Evolutionary conservation across 1,140 invertebrate genomes (phyloP), one percentile per base, ranked within the genome.

Genomic region (Drosophila rufa): DNA sequence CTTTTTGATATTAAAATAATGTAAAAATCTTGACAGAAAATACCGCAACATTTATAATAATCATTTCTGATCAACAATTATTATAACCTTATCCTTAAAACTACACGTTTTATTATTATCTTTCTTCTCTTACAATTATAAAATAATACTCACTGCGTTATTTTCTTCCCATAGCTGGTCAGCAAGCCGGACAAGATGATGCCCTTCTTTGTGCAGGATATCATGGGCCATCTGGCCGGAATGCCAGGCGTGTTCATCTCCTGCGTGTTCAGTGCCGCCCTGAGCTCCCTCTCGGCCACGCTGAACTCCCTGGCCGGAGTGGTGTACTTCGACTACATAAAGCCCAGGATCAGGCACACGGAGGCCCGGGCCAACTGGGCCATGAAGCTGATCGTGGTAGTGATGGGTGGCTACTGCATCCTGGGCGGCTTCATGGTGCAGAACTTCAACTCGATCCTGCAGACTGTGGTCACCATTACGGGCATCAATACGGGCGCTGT

Each of bases 231-330:
- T 22, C 80, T 95, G 33, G 93, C 93, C 1, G 95, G 95, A 12
- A 81, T 96, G 68, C 94, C 95, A 5, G 96, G 96, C 3, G 59
- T 96, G 1, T 96, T 96, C 79, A 94, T 96, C 6, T 95, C 95
- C 42, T 95, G 95, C 57, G 94, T 96, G 2, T 96, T 96, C 60
- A 95, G 95, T 82, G 96, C 95, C 25, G 95, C 95, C 22, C 93
- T 74, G 84, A 97, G 96, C 91, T 96, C 95, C 14, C 95, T 96
- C 93, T 96, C 95, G 0, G 95, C 95, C 11, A 95, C 95, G 1
- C 87, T 97, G 2, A 97, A 96, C 89, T 96, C 96, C 2, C 94
- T 97, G 93, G 94, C 96, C 2, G 96, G 96, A 1, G 95, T 96
- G 0, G 95, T 96, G 64, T 96, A 96, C 91, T 95, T 96, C 85